Evolutionary conservation across 2,113 vertebrate species (phyloP).

Genomic region (Narcine bancroftii): DNA sequence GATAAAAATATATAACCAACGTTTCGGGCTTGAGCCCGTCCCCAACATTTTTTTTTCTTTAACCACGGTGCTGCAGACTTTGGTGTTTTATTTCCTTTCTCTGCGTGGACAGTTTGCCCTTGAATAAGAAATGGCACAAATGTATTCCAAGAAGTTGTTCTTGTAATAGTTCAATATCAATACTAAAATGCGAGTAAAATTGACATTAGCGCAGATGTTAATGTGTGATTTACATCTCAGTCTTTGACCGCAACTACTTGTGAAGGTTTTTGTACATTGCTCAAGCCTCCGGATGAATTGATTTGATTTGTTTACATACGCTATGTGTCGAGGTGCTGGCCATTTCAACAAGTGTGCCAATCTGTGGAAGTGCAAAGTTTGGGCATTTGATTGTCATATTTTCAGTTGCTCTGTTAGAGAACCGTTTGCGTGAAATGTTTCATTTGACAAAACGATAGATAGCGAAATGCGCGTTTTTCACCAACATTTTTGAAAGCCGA

Average conservation of each 20-base stretch:
- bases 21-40: too few relatives aligned
- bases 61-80: too few relatives aligned
- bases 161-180: neutral
- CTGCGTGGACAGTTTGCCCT: too few relatives aligned
- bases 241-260: neutral
- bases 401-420: neutral
- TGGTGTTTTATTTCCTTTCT: too few relatives aligned
- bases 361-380: neutral
- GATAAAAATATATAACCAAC: too few relatives aligned
- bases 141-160: neutral
- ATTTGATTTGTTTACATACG: slow-evolving; percentile 1
- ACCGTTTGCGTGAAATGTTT: neutral
- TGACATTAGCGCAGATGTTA: too few relatives aligned
- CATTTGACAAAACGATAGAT: neutral
- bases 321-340: neutral
- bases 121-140: neutral
- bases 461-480: neutral
- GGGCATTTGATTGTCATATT: too few relatives aligned
- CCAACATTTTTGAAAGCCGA: neutral
- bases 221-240: too few relatives aligned
- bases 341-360: neutral
- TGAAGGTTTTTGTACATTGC: neutral
- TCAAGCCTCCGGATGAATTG: neutral
- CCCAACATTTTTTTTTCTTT: too few relatives aligned
- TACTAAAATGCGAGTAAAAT: neutral